phyloP scores from a whole-genome alignment of 2,888 invertebrate species.

The Mimumesa dahlbomi region DNA sequence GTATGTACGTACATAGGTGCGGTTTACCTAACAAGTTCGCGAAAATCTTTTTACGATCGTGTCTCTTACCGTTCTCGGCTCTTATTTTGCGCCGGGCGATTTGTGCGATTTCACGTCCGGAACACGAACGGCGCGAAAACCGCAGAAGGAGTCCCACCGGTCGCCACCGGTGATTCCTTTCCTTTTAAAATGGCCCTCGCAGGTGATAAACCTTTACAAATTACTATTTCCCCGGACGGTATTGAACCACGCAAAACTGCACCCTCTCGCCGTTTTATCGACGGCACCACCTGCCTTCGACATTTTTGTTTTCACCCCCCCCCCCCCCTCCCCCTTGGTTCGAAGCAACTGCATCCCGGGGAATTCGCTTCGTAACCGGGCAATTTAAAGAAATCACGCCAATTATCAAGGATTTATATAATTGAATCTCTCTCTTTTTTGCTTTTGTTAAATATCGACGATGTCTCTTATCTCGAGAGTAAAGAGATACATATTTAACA shows the following conservation, averaged over 20 bases:
- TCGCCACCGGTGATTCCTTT: slow-evolving; percentile 26
- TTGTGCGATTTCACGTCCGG: slow-evolving; percentile 1
- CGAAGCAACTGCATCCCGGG: too few relatives aligned
- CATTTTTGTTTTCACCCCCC: slow-evolving; percentile 3
- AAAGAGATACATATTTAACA: too few relatives aligned
- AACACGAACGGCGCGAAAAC: slow-evolving; percentile 8
- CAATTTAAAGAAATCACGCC: too few relatives aligned
- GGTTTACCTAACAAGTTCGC: not conserved
- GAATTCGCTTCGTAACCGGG: too few relatives aligned
- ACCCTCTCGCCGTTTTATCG: not conserved
- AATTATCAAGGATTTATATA: too few relatives aligned
- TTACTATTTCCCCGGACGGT: slow-evolving; percentile 52
- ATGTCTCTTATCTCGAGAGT: too few relatives aligned
- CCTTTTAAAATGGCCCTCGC: slow-evolving; percentile 58
- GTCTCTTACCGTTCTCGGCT: not conserved
- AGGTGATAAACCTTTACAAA: slow-evolving; percentile 72
- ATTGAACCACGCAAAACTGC: slow-evolving; percentile 1
- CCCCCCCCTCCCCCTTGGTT: too few relatives aligned
- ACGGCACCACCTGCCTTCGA: not conserved
- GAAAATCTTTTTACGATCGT: not conserved
- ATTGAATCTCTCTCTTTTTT: too few relatives aligned
- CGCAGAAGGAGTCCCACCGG: slow-evolving; percentile 12
- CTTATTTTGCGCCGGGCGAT: slow-evolving; percentile 2
- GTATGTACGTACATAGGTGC: too few relatives aligned
- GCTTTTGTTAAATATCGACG: too few relatives aligned